These are phyloP conservation scores for Parapristionchus giblindavisi DNA, from an alignment of 2,888 invertebrate species.

Conservation along the genomic window DNA sequence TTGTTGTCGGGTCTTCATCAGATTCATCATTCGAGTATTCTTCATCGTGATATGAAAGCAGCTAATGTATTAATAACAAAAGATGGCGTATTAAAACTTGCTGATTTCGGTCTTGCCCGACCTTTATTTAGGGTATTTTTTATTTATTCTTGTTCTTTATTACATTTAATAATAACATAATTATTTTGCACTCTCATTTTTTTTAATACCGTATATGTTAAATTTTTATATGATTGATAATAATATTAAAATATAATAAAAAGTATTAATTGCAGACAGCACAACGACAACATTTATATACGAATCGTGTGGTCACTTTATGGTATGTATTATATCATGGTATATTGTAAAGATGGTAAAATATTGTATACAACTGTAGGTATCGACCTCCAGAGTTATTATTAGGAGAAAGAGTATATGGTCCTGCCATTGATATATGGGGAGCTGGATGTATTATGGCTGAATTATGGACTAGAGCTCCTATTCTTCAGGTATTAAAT, in stretches of 20 bases:
- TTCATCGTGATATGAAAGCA: slow-evolving; percentile 97
- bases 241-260: too few species aligned
- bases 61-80: slow-evolving; percentile 97
- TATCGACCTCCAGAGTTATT: slow-evolving; percentile 75
- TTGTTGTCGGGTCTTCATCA: slow-evolving; percentile 79
- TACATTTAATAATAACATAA: background rate
- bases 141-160: background rate
- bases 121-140: slow-evolving; percentile 70
- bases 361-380: background rate
- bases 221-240: background rate
- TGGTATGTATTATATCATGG: slow-evolving; percentile 78
- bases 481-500: slow-evolving; percentile 71
- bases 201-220: background rate
- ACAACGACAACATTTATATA: slow-evolving; percentile 75
- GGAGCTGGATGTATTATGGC: slow-evolving; percentile 98
- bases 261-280: background rate
- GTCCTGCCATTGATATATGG: slow-evolving; percentile 92
- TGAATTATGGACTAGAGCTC: slow-evolving; percentile 94
- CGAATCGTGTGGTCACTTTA: slow-evolving; percentile 95
- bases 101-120: slow-evolving; percentile 95
- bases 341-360: background rate
- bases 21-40: slow-evolving; percentile 88
- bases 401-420: slow-evolving; percentile 82
- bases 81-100: slow-evolving; percentile 89
- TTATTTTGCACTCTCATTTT: background rate